Evolutionary conservation across 2,797 vertebrate species (phyloP), one percentile per base, ranked within the genome.

Genomic region (Enteromius trimaculatus): DNA sequence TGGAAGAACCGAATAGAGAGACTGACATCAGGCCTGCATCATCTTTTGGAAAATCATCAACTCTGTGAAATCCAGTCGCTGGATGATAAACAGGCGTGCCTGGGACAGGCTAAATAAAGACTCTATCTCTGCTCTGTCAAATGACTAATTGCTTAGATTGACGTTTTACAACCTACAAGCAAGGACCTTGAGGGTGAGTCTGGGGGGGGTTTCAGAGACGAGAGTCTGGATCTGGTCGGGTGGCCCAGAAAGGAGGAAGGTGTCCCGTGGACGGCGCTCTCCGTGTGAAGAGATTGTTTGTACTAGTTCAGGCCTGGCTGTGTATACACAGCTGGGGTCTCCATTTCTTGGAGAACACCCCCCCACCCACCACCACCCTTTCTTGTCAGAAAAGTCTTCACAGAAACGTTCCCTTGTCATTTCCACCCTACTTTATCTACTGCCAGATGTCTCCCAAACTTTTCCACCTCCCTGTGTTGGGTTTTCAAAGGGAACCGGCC

Each of bases 261-360:
- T 72, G 82, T 86, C 82, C 77, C 66, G 86, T 69, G 62, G 62
- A 89, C 86, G 77, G 68, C 81, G 62, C 72, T 86, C 87, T 83
- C 85, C 86, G 80, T 85, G 86, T 86, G 83, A 60, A 89, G 90
- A 89, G 89, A 88, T 80, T 91, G 90, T 88, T 92, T 92, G 85
- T 91, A 65, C 86, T 90, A 80, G 88, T 68, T 77, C 51, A 76
- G 80, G 86, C 85, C 85, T 86, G 78, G 60, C 87, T 92, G 88
- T 94, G 92, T 94, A 91, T 92, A 93, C 91, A 94, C 94, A 95
- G 95, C 94, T 95, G 94, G 90, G 90, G 88, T 93, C 90, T 89
- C 89, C 84, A 93, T 94, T 93, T 95, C 92, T 88, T 83, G 29
- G 53, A 71, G 23, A 86, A 80, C 84, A 65, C 80, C 86, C 39